phyloP scores from a whole-genome alignment of 2,888 invertebrate genomes.

The Brenthis daphne region DNA sequence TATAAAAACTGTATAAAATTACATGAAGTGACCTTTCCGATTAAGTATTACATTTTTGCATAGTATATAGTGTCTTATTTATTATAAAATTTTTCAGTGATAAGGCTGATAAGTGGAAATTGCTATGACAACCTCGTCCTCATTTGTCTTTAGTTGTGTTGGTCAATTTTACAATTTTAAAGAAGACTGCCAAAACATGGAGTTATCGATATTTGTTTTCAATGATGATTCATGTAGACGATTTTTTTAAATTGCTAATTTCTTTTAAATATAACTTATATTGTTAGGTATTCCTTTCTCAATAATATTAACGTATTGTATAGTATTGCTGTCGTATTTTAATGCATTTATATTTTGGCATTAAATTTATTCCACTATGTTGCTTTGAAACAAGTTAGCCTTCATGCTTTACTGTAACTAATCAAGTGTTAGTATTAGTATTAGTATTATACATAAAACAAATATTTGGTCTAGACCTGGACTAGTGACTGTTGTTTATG shows the following conservation, averaged over 20 bases:
- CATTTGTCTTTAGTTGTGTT: constrained; percentile 48
- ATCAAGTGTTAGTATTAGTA: constrained; percentile 1
- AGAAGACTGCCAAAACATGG: constrained; percentile 38
- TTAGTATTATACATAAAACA: neutral
- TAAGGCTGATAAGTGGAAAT: constrained; percentile 72
- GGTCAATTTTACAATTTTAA: constrained; percentile 52
- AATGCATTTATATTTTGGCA: constrained; percentile 16
- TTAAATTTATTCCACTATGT: constrained; percentile 18
- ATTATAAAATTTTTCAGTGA: constrained; percentile 63
- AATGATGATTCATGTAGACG: neutral
- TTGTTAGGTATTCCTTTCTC: too few relatives aligned
- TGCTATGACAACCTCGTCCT: constrained; percentile 63
- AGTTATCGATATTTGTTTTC: constrained; percentile 30
- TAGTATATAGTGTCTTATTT: constrained; percentile 47
- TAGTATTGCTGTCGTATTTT: too few relatives aligned
- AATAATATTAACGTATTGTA: too few relatives aligned
- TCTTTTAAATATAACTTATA: too few relatives aligned
- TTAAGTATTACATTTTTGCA: constrained; percentile 15
- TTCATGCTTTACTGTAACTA: constrained; percentile 25
- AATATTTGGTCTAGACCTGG: too few relatives aligned
- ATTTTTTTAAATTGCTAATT: too few relatives aligned
- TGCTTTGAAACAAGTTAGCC: constrained; percentile 26
- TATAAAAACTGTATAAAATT: constrained; percentile 13
- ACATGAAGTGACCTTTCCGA: constrained; percentile 44
- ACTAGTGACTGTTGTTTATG: too few relatives aligned